Evolutionary conservation across 2,888 invertebrate species (phyloP).

Genomic region (Parnassius mnemosyne): DNA sequence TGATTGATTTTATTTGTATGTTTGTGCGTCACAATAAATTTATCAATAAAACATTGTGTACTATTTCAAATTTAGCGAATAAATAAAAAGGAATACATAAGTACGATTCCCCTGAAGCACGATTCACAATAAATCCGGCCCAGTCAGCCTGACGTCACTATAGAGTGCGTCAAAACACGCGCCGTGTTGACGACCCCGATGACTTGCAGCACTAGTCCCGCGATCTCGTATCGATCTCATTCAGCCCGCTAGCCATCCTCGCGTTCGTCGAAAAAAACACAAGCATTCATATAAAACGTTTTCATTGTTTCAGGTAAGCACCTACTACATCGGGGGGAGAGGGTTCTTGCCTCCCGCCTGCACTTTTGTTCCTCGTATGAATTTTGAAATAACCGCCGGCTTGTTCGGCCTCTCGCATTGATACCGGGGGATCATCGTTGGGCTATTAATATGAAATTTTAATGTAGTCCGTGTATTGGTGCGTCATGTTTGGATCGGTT

Average conservation of each 20-base stretch:
- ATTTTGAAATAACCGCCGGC: constrained; percentile 26
- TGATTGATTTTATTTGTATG: too few species aligned
- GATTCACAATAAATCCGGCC: constrained; percentile 38
- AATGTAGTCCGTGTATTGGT: constrained; percentile 43
- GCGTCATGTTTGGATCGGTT: constrained; percentile 35
- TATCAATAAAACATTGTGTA: constrained; percentile 3
- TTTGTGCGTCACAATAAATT: too few species aligned
- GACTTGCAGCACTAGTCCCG: constrained; percentile 62
- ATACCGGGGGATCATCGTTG: constrained; percentile 39
- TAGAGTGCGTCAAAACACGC: constrained; percentile 61
- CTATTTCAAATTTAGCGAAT: not conserved
- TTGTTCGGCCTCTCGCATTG: constrained; percentile 20
- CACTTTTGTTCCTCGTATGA: constrained; percentile 27
- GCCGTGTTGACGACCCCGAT: constrained; percentile 66
- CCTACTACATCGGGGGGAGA: constrained; percentile 29
- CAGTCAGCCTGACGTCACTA: constrained; percentile 52
- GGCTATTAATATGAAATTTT: constrained; percentile 51
- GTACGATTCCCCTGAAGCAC: constrained; percentile 28
- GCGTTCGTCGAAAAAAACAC: constrained; percentile 29
- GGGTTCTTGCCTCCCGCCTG: constrained; percentile 23
- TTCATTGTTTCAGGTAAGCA: constrained; percentile 57
- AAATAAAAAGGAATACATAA: constrained; percentile 4
- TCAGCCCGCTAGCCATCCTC: constrained; percentile 34
- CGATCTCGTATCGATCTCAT: constrained; percentile 58
- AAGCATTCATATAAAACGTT: constrained; percentile 36